Evolutionary conservation across 1,140 invertebrate species (phyloP), one percentile per base, ranked within the genome.

Genomic region (Telenomus remus): DNA sequence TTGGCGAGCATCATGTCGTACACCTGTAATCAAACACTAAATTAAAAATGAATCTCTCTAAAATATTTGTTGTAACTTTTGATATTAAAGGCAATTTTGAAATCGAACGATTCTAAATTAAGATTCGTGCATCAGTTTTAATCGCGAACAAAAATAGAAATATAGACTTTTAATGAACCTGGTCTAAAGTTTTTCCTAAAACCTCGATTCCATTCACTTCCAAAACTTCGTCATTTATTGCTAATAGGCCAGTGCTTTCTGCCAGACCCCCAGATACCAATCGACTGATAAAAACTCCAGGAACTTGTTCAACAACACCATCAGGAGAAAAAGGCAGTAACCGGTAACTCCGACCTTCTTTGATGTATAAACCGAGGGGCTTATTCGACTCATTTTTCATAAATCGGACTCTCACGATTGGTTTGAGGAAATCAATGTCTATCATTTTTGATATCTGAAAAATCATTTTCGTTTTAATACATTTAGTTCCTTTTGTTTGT

Each of bases 1-100:
- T 99, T 99, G 3, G 98, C 98, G 33, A 99, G 97, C 98, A 99
- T 99, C 98, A 99, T 99, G 88, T 99, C 98, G 0, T 98, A 99
- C 11, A 99, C 98, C 92, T 97, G 90, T 19, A 51, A 51, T 39
- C n/a, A 39, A 9, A 39, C n/a, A 39, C 37, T 10, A 48, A 19
- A 19, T 48, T 13, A 19, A 19, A 19, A 10, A 19, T 19, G 15
- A 15, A 11, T 39, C 9, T n/a, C 8, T 3, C 3, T 9, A 2
- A 39, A 39, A 39, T 39, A 39, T 39, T 39, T 39, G n/a, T 39
- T 39, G 3, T 39, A 39, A 4, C 37, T n/a, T 39, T 39, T 11
- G n/a, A 39, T 39, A 39, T 39, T 2, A 11, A 11, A 39, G 19
- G 19, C 37, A 39, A 39, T 9, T 39, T 39, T 39, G 9, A 39